Percentiles rank a stretch among this genome's conserved stretches.
phyloP scores from a whole-genome alignment of 2,888 invertebrate genomes.

The Stomorhina lunata region DNA sequence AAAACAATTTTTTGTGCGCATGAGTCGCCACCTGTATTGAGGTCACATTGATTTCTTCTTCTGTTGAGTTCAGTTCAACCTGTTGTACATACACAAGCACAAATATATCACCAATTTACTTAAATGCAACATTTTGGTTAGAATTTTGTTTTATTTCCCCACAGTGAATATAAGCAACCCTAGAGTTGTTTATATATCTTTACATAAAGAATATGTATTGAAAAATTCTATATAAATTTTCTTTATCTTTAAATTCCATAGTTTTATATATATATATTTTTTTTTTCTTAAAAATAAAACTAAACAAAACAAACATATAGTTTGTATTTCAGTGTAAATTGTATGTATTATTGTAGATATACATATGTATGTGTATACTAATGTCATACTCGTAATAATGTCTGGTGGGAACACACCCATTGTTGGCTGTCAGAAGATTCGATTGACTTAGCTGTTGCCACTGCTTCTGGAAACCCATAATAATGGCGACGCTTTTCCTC shows the following conservation, averaged over 20 bases:
- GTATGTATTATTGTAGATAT: too few relatives aligned
- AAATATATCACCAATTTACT: not conserved
- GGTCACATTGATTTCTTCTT: constrained; percentile 35
- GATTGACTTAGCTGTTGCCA: not conserved
- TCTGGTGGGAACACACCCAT: not conserved
- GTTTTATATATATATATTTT: not conserved
- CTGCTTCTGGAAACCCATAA: not conserved
- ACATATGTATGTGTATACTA: too few relatives aligned
- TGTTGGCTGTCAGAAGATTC: not conserved
- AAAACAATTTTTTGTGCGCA: constrained; percentile 5
- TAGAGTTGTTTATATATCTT: not conserved
- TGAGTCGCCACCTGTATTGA: constrained; percentile 40
- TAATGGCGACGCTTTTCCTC: constrained; percentile 35
- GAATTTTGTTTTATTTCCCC: not conserved
- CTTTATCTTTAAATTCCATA: not conserved
- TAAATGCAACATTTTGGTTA: not conserved
- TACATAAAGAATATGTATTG: not conserved
- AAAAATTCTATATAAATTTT: constrained; percentile 2
- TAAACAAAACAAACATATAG: not conserved
- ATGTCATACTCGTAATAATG: not conserved
- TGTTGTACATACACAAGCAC: not conserved
- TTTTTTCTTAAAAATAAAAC: not conserved
- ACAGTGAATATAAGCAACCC: not conserved
- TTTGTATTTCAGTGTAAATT: not conserved
- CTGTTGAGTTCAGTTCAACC: not conserved